phyloP scores from a whole-genome alignment of 2,113 vertebrate species.

The Brachionichthys hirsutus region DNA sequence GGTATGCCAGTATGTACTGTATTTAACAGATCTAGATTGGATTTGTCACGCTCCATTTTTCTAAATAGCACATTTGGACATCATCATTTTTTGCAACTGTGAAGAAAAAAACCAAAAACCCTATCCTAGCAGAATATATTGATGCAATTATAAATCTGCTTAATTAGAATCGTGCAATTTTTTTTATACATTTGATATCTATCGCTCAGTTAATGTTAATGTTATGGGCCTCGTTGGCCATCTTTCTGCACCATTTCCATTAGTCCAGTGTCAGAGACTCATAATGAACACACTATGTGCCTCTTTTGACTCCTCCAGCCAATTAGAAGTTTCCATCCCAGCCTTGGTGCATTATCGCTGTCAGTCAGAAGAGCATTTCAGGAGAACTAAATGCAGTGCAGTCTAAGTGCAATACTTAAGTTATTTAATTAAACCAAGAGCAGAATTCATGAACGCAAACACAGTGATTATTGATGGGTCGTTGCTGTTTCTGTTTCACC shows the following conservation, averaged over 20 bases:
- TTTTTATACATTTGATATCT: conserved; percentile 23
- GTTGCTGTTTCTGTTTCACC: conserved; percentile 11
- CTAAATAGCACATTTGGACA: no score
- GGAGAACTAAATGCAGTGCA: not conserved
- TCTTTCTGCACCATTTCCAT: conserved; percentile 29
- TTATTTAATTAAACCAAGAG: conserved; percentile 4
- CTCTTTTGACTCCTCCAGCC: conserved; percentile 16
- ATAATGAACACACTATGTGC: conserved; percentile 25
- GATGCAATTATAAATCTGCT: conserved; percentile 15
- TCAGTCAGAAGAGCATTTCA: conserved; percentile 13
- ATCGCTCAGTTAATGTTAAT: conserved; percentile 19
- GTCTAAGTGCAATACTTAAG: not conserved
- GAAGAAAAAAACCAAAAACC: no score
- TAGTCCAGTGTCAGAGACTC: conserved; percentile 17
- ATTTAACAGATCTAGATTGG: no score
- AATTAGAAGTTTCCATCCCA: conserved; percentile 25
- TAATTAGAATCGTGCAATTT: conserved; percentile 30
- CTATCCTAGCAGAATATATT: no score
- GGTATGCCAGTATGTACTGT: no score
- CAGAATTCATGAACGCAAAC: not conserved
- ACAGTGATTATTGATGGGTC: not conserved
- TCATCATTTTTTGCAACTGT: no score
- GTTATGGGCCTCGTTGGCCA: conserved; percentile 14
- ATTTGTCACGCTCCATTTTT: no score
- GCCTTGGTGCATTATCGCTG: not conserved